Evolutionary conservation across 2,888 invertebrate species (phyloP), one percentile per base, ranked within the genome.

Genomic region (Horisme vitalbata): DNA sequence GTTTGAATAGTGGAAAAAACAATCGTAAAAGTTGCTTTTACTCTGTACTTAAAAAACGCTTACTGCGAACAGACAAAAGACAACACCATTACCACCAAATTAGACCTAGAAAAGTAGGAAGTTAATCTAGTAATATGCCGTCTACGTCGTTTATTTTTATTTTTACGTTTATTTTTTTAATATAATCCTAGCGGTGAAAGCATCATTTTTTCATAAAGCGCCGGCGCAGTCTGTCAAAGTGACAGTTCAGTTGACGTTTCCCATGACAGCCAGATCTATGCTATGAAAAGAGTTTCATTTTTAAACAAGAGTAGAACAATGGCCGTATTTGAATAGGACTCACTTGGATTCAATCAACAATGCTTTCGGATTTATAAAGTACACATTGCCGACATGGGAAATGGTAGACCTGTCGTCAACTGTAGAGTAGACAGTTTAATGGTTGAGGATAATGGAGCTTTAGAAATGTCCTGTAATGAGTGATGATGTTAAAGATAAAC

Each of bases 271-370:
- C 45, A 18, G 21, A 38, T 41, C 30, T 39, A 59, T 63, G 61
- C 61, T 56, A 71, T 68, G 70, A 80, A 76, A 79, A 71, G 68
- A 75, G 75, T 71, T 73, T 66, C 68, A 71, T 76, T 77, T 77
- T 79, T 73, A 75, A 79, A 73, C 65, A 65, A 63, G 51, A 55
- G 50, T 53, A 72, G 82, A 82, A 85, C 85, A 85, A 85, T 82
- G 63, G 67, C 55, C 55, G 45, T 71, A 59, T 77, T 80, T 82
- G 81, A 83, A 85, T 84, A 75, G 79, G 66, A 67, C 70, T 74
- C 70, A 67, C 73, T 75, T 59, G 61, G 64, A 79, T 81, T 79
- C 71, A 78, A 79, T 81, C 75, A 73, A 83, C 83, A 81, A 81
- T 76, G 65, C 69, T 57, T 64, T 59, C 61, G 59, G 58, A 68